Evolutionary conservation across 2,888 invertebrate species (phyloP).

Genomic region (Taenaris catops): DNA sequence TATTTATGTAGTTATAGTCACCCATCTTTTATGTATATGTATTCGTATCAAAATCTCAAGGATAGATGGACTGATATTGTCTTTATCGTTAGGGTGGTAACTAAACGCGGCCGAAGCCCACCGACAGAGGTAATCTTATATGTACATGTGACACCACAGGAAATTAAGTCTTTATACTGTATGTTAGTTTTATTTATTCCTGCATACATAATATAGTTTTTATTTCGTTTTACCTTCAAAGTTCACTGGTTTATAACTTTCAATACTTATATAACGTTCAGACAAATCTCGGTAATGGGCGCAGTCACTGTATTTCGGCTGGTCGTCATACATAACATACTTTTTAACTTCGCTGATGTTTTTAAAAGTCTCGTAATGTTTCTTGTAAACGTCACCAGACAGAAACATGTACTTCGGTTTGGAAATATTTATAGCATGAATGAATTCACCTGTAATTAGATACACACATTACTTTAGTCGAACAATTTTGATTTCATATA

Average conservation of each 20-base stretch:
- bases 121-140: too few relatives aligned
- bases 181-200: too few relatives aligned
- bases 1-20: too few relatives aligned
- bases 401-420: conserved; percentile 50
- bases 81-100: too few relatives aligned
- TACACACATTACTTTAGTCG: background rate
- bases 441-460: conserved; percentile 47
- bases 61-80: too few relatives aligned
- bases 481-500: too few relatives aligned
- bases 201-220: too few relatives aligned
- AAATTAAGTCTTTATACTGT: too few relatives aligned
- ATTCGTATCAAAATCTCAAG: too few relatives aligned
- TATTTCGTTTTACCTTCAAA: conserved; percentile 44
- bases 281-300: conserved; percentile 34
- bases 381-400: conserved; percentile 39
- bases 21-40: too few relatives aligned
- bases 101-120: too few relatives aligned
- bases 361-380: conserved; percentile 33
- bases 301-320: conserved; percentile 1
- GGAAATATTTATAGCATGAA: conserved; percentile 45
- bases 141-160: too few relatives aligned
- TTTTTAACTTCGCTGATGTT: conserved; percentile 30
- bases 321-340: conserved; percentile 37
- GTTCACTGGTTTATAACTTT: conserved; percentile 32
- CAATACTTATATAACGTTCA: conserved; percentile 28